Conservation (phyloP, 2,113 vertebrate species). For the Neogobius melanostomus region DNA sequence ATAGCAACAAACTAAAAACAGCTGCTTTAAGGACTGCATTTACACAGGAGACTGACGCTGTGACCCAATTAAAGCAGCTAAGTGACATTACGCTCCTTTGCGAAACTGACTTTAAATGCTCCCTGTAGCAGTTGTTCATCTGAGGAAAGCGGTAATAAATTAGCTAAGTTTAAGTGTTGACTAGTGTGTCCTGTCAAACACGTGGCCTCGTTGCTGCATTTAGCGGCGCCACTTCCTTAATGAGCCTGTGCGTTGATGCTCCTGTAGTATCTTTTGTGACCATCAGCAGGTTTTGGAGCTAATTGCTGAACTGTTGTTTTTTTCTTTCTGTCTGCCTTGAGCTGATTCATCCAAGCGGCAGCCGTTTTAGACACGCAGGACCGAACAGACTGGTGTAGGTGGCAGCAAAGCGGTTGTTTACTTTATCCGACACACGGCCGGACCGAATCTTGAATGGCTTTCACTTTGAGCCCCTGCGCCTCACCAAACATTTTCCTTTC, state of each 20-base stretch:
- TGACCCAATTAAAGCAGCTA: neutral
- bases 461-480: neutral
- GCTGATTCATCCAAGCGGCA: conserved; percentile 56
- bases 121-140: neutral
- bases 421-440: conserved; percentile 4
- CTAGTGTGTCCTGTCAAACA: neutral
- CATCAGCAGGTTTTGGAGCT: conserved; percentile 20
- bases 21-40: neutral
- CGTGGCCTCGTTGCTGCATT: conserved; percentile 55
- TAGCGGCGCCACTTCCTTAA: conserved; percentile 48
- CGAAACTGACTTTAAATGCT: neutral
- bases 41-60: neutral
- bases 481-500: conserved; percentile 5
- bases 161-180: neutral
- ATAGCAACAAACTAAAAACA: too few species aligned
- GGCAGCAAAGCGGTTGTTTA: conserved; percentile 32
- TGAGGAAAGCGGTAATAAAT: conserved; percentile 21
- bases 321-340: conserved; percentile 33
- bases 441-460: conserved; percentile 6
- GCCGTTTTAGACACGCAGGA: conserved; percentile 8
- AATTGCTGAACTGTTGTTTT: conserved; percentile 47
- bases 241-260: conserved; percentile 34
- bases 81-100: neutral
- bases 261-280: conserved; percentile 5
- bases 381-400: conserved; percentile 53